Base-by-base conservation (phyloP, 2,113 vertebrate species). In the Zosterops hypoxanthus region DNA sequence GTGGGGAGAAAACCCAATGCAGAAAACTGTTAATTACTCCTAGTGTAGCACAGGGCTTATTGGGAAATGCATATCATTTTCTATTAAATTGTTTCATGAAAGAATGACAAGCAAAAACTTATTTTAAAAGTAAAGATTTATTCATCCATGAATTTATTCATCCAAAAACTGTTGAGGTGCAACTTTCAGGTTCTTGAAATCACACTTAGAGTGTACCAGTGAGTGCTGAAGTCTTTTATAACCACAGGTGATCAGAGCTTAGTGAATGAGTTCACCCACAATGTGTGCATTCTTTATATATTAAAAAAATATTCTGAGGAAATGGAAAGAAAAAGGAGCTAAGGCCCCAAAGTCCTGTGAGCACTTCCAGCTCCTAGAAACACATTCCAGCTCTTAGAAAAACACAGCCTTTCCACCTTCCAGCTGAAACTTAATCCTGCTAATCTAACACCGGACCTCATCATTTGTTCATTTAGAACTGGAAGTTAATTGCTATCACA, bases 151-250 rank as follows among this genome's bases (percentile, higher is more conserved):
- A 36, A 26, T 22, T 63, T 70, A 61, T 78, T 71, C 3, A 53
- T 50, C 20, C n/a, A 42, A 34, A 56, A 59, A 26, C 31, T 56
- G 29, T n/a, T n/a, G 39, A 20, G 13, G 21, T 79, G 12, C 33
- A 41, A 42, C 13, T 87, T 91, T 63, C 47, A 64, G 14, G 59
- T 31, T 28, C 36, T 80, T 86, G 41, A 68, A 82, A 60, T 52
- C 25, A 31, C 4, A 28, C n/a, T 71, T 31, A 14, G 2, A 46
- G 12, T 0, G 0, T 52, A 56, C 19, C n/a, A 69, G 14, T 56
- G n/a, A 44, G 17, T 14, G 22, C 44, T 80, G 44, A 36, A 28
- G 14, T 26, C 0, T 68, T 60, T 80, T 46, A 41, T n/a, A 77
- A 69, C 19, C 22, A 5, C 31, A 21, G 25, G 11, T 28, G 24